Conservation (phyloP, 2,888 invertebrate species). For the Cantharis nigra region DNA sequence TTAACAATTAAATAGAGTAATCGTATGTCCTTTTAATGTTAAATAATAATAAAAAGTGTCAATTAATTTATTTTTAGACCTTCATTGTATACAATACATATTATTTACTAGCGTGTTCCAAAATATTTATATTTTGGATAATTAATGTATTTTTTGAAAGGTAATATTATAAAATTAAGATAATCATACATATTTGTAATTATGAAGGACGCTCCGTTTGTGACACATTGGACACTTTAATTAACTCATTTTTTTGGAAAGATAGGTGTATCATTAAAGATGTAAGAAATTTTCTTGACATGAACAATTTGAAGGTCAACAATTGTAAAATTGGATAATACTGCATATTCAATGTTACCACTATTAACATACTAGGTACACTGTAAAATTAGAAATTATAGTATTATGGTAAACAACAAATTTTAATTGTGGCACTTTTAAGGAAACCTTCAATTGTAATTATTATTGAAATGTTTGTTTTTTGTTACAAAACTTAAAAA, state of each 20-base stretch:
- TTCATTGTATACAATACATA: neutral
- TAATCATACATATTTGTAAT: neutral
- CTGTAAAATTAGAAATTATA: neutral
- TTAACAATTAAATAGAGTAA: neutral
- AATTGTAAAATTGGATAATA: neutral
- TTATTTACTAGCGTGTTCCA: neutral
- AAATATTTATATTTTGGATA: neutral
- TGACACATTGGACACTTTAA: constrained; percentile 2
- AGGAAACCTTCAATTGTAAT: neutral
- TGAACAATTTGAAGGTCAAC: neutral
- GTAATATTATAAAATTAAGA: neutral
- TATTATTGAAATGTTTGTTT: neutral
- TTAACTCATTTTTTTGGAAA: neutral
- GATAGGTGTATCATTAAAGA: neutral
- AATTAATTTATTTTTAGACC: constrained; percentile 1
- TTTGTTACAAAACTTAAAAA: neutral
- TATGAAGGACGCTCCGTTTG: neutral
- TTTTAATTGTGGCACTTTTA: neutral
- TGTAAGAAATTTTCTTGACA: neutral
- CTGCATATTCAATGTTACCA: neutral
- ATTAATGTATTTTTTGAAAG: constrained; percentile 1
- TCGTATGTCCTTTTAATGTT: neutral
- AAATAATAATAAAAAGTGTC: neutral
- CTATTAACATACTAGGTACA: neutral
- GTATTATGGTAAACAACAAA: neutral